These are phyloP conservation scores for Rhyacophila evoluta DNA, from an alignment of 2,888 invertebrate species.

Conservation along the genomic window DNA sequence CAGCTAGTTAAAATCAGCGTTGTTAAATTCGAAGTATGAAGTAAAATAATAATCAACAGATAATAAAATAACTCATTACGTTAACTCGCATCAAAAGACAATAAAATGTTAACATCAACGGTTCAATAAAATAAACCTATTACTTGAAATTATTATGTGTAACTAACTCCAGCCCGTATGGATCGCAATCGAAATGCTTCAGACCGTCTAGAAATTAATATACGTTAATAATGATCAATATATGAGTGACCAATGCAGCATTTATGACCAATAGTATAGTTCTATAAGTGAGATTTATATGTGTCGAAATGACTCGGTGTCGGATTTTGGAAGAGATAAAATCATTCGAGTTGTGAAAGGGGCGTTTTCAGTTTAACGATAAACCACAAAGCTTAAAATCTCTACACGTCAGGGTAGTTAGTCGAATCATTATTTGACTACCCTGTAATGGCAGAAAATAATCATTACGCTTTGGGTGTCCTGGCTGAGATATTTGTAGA, in stretches of 20 bases:
- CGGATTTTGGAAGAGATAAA: conserved; percentile 25
- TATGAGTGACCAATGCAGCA: neutral
- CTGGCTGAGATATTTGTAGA: no score
- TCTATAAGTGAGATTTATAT: conserved; percentile 20
- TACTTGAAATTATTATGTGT: neutral
- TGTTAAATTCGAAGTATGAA: neutral
- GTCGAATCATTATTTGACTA: no score
- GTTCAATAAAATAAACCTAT: neutral
- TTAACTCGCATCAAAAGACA: neutral
- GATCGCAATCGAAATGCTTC: no score
- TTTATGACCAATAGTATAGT: conserved; percentile 20
- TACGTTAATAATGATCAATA: conserved; percentile 20
- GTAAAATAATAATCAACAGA: neutral
- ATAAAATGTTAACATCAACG: neutral
- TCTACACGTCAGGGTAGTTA: neutral
- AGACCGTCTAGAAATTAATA: neutral
- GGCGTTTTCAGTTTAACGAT: neutral
- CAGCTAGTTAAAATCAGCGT: no score
- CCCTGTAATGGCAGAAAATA: no score
- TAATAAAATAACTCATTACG: neutral
- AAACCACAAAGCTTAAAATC: neutral
- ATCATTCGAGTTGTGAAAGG: neutral
- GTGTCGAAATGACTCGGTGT: neutral
- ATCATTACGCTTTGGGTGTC: no score
- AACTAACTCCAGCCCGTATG: no score